These are phyloP conservation scores for Ecliptopera silaceata DNA, from an alignment of 2,888 invertebrate species.

Conservation along the genomic window DNA sequence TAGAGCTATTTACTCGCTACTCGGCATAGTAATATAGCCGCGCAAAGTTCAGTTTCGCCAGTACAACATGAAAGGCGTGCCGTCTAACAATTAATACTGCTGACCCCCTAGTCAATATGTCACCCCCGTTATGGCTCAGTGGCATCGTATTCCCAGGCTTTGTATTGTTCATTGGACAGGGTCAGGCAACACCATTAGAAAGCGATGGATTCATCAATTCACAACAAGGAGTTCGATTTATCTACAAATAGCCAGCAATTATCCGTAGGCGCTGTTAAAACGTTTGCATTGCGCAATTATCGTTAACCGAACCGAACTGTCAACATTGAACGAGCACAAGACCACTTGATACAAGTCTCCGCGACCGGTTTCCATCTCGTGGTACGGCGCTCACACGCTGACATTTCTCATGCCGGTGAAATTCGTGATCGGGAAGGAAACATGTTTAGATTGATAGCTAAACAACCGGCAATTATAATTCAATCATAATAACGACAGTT, in stretches of 20 bases:
- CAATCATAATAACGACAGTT: constrained; percentile 56
- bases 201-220: constrained; percentile 37
- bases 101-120: constrained; percentile 20
- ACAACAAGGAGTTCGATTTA: constrained; percentile 37
- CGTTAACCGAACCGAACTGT: constrained; percentile 52
- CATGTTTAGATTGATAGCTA: constrained; percentile 56
- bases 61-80: constrained; percentile 10
- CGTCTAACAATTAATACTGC: constrained; percentile 12
- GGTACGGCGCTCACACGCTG: constrained; percentile 47
- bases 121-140: constrained; percentile 18
- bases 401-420: constrained; percentile 69
- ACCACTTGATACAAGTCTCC: constrained; percentile 45
- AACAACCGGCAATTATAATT: constrained; percentile 62
- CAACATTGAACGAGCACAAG: constrained; percentile 43
- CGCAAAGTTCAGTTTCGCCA: constrained; percentile 3
- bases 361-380: constrained; percentile 55
- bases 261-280: constrained; percentile 52
- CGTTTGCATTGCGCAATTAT: constrained; percentile 64
- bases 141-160: constrained; percentile 31
- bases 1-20: constrained; percentile 1
- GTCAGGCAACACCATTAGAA: constrained; percentile 39
- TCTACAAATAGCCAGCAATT: constrained; percentile 60
- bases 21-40: neutral
- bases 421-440: constrained; percentile 68
- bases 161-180: constrained; percentile 37